Conservation (phyloP, 2,888 invertebrate species). For the Drosophila kanekoi region DNA sequence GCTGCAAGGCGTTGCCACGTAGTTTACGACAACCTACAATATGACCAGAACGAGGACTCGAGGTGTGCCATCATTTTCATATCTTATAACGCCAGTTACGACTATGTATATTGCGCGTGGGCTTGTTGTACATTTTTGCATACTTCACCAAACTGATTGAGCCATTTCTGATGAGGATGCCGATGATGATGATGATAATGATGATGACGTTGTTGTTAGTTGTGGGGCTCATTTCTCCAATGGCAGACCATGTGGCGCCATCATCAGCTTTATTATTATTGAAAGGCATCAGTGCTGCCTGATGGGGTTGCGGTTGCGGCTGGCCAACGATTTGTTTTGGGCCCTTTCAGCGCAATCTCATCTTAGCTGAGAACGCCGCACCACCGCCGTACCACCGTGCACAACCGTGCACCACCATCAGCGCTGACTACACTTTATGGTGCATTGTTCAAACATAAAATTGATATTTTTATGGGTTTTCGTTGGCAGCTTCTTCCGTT, state of each 20-base stretch:
- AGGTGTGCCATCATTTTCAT: constrained; percentile 69
- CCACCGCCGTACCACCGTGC: not conserved
- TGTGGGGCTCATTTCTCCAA: constrained; percentile 1
- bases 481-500: constrained; percentile 37
- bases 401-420: not conserved
- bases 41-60: constrained; percentile 27
- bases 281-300: constrained; percentile 52
- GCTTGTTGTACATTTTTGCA: constrained; percentile 49
- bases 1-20: constrained; percentile 68
- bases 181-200: constrained; percentile 7
- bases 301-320: constrained; percentile 45
- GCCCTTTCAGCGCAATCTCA: constrained; percentile 43
- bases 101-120: constrained; percentile 16
- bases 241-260: constrained; percentile 49
- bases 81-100: constrained; percentile 63
- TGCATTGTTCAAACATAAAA: constrained; percentile 70
- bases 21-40: constrained; percentile 55
- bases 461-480: constrained; percentile 63
- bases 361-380: constrained; percentile 21
- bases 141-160: constrained; percentile 61
- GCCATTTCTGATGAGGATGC: constrained; percentile 56
- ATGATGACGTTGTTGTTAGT: constrained; percentile 7
- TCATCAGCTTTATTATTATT: constrained; percentile 64
- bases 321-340: constrained; percentile 35
- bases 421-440: constrained; percentile 46